A percentile compares a stretch with the other conserved stretches of the same genome.
phyloP scores from a whole-genome alignment of 1,140 invertebrate species.

The Drosophila hydei region DNA sequence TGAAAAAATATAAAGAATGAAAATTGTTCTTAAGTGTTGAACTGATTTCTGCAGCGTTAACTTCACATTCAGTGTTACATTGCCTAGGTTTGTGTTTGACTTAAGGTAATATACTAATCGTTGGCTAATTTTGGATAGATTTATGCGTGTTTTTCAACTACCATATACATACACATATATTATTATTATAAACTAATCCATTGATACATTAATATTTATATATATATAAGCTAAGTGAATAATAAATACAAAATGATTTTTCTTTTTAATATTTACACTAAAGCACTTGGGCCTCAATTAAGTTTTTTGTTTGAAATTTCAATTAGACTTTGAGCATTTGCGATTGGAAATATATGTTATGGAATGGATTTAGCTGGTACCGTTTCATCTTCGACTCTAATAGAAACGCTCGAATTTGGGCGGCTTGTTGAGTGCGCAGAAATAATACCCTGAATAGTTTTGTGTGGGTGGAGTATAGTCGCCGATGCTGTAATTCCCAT shows the following conservation, averaged over 20 bases:
- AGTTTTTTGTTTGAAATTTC: conserved; percentile 22
- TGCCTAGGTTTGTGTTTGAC: conserved; percentile 43
- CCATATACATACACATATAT: conserved; percentile 44
- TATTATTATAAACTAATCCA: conserved; percentile 29
- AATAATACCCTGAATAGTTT: conserved; percentile 84
- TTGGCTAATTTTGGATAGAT: conserved; percentile 81
- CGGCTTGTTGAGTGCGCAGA: conserved; percentile 83
- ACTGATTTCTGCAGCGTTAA: neutral
- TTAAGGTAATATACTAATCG: conserved; percentile 53
- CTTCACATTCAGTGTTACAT: conserved; percentile 27
- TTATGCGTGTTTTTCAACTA: conserved; percentile 83
- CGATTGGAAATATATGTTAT: conserved; percentile 32
- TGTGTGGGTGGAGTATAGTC: conserved; percentile 83
- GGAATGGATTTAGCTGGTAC: conserved; percentile 2
- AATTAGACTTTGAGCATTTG: conserved; percentile 71
- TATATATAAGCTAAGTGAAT: conserved; percentile 22
- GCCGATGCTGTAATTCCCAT: conserved; percentile 79
- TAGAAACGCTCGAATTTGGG: conserved; percentile 82
- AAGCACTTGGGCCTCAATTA: conserved; percentile 38
- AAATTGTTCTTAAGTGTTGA: too few relatives aligned
- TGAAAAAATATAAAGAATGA: too few relatives aligned
- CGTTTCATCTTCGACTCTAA: conserved; percentile 32
- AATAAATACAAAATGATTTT: conserved; percentile 52
- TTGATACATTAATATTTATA: conserved; percentile 3
- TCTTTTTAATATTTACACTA: conserved; percentile 34